These are phyloP conservation scores for Delichon dasypus DNA, from an alignment of 2,797 vertebrate species.

Conservation along the genomic window DNA sequence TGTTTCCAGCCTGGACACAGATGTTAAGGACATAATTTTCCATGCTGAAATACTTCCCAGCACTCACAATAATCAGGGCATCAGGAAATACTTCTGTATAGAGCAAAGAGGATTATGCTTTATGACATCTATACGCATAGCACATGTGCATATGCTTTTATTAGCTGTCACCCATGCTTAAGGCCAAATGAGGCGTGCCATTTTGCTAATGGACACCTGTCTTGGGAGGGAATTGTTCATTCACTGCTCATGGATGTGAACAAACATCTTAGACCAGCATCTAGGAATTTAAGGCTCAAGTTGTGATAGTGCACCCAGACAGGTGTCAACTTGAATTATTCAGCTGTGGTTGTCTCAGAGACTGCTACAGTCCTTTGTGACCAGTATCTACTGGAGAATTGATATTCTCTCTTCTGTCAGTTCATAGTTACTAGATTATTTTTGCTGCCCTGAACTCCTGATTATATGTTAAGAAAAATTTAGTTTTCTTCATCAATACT, in stretches of 20 bases:
- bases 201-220: constrained; percentile 55
- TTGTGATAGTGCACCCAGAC: constrained; percentile 25
- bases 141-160: constrained; percentile 44
- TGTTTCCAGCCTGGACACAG: constrained; percentile 16
- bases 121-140: constrained; percentile 24
- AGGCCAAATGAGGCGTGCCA: constrained; percentile 38
- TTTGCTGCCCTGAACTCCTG: not conserved
- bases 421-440: not conserved
- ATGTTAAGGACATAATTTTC: constrained; percentile 4
- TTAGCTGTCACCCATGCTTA: constrained; percentile 16
- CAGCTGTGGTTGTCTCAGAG: constrained; percentile 10
- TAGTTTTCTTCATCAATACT: not conserved
- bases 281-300: constrained; percentile 33
- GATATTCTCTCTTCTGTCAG: not conserved
- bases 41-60: constrained; percentile 4
- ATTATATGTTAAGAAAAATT: not conserved
- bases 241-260: constrained; percentile 21
- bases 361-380: not conserved
- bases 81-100: constrained; percentile 28
- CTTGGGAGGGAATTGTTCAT: constrained; percentile 25
- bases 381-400: not conserved
- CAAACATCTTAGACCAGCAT: constrained; percentile 14
- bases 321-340: constrained; percentile 50
- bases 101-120: constrained; percentile 44
- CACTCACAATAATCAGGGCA: not conserved